Evolutionary conservation across 1,140 invertebrate genomes (phyloP).

Genomic region (Drosophila aff.): DNA sequence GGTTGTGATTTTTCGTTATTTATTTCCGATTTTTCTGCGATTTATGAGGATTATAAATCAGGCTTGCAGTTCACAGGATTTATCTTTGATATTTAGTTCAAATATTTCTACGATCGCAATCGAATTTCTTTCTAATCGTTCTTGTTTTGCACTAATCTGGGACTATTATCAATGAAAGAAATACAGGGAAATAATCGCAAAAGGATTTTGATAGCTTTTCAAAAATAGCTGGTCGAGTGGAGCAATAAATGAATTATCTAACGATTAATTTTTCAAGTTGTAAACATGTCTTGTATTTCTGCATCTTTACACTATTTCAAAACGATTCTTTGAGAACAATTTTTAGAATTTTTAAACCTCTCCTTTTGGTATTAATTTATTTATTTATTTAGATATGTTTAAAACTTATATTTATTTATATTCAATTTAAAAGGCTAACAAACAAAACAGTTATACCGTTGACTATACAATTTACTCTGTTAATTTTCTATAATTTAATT

Average conservation of each 20-base stretch:
- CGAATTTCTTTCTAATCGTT: constrained; percentile 4
- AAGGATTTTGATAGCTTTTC: neutral
- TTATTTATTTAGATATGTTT: no score
- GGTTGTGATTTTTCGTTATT: constrained; percentile 20
- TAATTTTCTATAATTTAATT: neutral
- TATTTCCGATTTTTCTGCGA: constrained; percentile 6
- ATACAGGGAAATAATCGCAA: neutral
- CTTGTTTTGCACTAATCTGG: neutral
- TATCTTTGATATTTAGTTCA: constrained; percentile 5
- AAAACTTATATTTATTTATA: neutral
- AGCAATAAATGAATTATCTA: neutral
- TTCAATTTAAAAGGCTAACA: neutral
- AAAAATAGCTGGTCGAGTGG: neutral
- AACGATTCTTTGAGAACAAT: neutral
- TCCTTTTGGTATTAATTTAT: neutral
- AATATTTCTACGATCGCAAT: neutral
- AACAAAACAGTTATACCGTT: neutral
- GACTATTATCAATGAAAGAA: neutral
- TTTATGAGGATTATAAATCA: constrained; percentile 9
- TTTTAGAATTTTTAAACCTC: neutral
- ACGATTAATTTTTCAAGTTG: neutral
- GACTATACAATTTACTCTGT: neutral
- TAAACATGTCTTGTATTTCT: neutral
- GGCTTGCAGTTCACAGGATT: neutral
- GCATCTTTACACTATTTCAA: neutral